Evolutionary conservation across 2,797 vertebrate species (phyloP).

Genomic region (Manis pentadactyla): DNA sequence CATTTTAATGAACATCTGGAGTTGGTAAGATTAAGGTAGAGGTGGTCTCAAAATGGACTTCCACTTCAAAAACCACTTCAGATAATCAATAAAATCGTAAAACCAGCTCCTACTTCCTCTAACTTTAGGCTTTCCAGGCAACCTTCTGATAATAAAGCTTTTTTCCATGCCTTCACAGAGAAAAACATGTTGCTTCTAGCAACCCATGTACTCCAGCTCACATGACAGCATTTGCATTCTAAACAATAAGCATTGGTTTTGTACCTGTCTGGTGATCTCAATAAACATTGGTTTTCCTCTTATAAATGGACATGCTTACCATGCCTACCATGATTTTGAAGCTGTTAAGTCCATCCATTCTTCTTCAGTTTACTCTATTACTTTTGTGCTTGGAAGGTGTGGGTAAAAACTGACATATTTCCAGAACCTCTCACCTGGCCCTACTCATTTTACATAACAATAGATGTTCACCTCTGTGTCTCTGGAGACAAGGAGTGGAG

Average conservation of each 20-base stretch:
- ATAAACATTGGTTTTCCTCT: not conserved
- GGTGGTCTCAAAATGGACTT: not conserved
- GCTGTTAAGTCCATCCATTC: not conserved
- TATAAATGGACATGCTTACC: not conserved
- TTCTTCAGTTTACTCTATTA: not conserved
- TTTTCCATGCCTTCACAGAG: slow-evolving; percentile 3
- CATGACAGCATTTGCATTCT: not conserved
- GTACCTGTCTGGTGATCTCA: not conserved
- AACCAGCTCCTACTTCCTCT: not conserved
- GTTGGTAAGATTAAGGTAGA: not conserved
- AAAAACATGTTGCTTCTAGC: not conserved
- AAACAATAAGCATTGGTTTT: not conserved
- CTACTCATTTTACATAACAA: too few species aligned
- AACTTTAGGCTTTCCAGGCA: not conserved
- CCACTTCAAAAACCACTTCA: not conserved
- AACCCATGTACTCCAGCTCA: not conserved
- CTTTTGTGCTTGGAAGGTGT: not conserved
- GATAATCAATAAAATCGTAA: not conserved
- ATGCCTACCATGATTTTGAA: not conserved
- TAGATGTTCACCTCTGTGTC: too few species aligned
- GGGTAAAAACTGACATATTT: too few species aligned
- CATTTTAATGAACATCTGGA: not conserved
- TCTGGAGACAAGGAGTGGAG: too few species aligned
- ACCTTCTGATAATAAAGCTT: not conserved
- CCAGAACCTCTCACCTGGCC: too few species aligned